Conservation (phyloP, 2,888 invertebrate genomes). For the Oasisia sp. region DNA sequence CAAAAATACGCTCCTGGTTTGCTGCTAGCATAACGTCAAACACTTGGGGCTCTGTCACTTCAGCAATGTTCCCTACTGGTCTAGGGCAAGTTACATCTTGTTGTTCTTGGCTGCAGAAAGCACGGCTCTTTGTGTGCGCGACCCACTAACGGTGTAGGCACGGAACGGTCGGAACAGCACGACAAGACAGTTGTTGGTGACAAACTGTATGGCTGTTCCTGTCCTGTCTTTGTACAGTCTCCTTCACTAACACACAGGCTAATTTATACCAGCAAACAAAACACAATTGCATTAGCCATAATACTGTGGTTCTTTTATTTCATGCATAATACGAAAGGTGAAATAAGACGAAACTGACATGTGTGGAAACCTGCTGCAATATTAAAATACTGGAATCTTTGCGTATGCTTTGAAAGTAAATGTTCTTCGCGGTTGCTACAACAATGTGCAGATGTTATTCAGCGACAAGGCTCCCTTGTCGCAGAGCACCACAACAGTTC, state of each 20-base stretch:
- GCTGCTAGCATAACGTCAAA: not conserved
- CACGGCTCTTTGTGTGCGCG: not conserved
- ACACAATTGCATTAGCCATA: not conserved
- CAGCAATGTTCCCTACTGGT: not conserved
- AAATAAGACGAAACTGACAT: not conserved
- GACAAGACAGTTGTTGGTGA: not conserved
- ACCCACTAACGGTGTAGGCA: not conserved
- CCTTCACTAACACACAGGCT: not conserved
- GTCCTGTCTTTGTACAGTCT: not conserved
- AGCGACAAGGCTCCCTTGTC: too few species aligned
- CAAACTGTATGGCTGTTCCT: not conserved
- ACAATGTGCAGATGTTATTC: too few species aligned
- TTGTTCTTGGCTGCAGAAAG: not conserved
- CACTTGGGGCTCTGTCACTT: not conserved
- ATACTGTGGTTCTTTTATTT: not conserved
- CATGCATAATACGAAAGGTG: not conserved
- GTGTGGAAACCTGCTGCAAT: too few species aligned
- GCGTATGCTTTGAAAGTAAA: too few species aligned
- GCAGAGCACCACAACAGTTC: too few species aligned
- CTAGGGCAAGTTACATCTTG: not conserved
- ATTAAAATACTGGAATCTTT: too few species aligned
- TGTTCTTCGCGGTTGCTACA: too few species aligned
- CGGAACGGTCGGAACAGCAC: not conserved
- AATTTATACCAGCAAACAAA: not conserved
- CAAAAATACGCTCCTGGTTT: not conserved